phyloP scores from a whole-genome alignment of 30 jellyfish, hydroid and myxozoan species.

The Aurelia sp. region DNA sequence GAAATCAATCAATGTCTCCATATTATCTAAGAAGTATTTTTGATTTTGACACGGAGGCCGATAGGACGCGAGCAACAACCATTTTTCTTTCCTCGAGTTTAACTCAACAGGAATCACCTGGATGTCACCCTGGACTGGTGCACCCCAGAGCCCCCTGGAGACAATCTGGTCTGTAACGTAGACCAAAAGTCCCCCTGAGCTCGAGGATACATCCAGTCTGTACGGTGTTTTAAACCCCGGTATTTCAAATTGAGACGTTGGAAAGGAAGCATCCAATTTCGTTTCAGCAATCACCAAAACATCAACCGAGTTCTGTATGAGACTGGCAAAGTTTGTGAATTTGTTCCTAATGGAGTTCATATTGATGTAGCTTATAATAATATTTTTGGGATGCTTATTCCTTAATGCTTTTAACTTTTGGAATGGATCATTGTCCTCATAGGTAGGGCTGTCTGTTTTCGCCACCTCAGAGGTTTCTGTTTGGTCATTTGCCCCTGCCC shows the following conservation, averaged over 20 bases:
- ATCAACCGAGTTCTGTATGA: constrained; percentile 23
- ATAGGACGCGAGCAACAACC: constrained; percentile 22
- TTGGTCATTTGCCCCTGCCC: constrained; percentile 20
- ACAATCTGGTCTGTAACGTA: constrained; percentile 14
- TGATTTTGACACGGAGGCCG: constrained; percentile 35
- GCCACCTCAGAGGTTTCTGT: constrained; percentile 6
- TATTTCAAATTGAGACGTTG: constrained; percentile 23
- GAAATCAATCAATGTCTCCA: constrained; percentile 1
- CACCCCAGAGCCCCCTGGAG: constrained; percentile 26
- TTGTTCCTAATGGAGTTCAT: constrained; percentile 33
- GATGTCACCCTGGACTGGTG: neutral
- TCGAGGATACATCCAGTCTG: too few relatives aligned
- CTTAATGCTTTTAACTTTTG: constrained; percentile 22
- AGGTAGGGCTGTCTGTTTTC: constrained; percentile 5
- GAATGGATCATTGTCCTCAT: constrained; percentile 14
- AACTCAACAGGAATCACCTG: constrained; percentile 30
- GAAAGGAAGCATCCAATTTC: constrained; percentile 28
- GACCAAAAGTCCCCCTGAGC: constrained; percentile 6
- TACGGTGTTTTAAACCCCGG: neutral
- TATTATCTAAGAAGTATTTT: neutral
- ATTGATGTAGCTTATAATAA: constrained; percentile 32
- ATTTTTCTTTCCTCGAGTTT: neutral
- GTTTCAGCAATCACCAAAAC: constrained; percentile 40
- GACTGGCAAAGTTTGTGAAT: constrained; percentile 18
- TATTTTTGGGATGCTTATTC: constrained; percentile 27